A percentile compares a stretch with the other conserved stretches of the same genome.
Conservation (phyloP, 2,113 vertebrate species). For the Phrynosoma blainvillii region DNA sequence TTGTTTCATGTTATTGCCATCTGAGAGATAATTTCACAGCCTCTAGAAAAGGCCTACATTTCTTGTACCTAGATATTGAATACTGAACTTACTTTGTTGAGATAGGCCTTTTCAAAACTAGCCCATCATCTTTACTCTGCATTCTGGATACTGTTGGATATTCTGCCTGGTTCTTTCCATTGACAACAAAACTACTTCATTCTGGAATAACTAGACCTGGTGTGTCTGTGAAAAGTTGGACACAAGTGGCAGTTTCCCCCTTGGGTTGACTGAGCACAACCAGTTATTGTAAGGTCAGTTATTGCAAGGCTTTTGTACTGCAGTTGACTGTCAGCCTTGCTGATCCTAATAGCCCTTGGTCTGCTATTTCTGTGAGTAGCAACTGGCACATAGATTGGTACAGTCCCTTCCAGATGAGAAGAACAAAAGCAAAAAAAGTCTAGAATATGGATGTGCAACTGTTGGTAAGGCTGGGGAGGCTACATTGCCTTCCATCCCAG, state of each 20-base stretch:
- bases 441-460: too few relatives aligned
- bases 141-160: not conserved
- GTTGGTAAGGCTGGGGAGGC: too few relatives aligned
- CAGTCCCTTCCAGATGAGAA: not conserved
- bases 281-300: not conserved
- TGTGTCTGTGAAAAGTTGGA: too few relatives aligned
- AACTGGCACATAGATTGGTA: not conserved
- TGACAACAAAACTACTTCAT: too few relatives aligned
- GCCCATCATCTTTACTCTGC: not conserved
- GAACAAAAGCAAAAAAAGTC: not conserved
- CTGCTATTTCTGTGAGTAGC: not conserved
- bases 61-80: not conserved
- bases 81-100: not conserved
- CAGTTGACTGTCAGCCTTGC: not conserved
- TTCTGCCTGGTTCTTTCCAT: not conserved
- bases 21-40: not conserved
- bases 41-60: not conserved
- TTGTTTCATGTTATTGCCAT: not conserved
- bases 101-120: not conserved
- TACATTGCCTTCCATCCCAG: too few relatives aligned
- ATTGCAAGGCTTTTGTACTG: not conserved
- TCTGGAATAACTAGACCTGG: too few relatives aligned
- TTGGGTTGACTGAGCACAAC: too few relatives aligned
- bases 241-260: too few relatives aligned
- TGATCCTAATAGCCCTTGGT: not conserved